phyloP scores from a whole-genome alignment of 2,113 vertebrate species.

The Hippolais icterina region DNA sequence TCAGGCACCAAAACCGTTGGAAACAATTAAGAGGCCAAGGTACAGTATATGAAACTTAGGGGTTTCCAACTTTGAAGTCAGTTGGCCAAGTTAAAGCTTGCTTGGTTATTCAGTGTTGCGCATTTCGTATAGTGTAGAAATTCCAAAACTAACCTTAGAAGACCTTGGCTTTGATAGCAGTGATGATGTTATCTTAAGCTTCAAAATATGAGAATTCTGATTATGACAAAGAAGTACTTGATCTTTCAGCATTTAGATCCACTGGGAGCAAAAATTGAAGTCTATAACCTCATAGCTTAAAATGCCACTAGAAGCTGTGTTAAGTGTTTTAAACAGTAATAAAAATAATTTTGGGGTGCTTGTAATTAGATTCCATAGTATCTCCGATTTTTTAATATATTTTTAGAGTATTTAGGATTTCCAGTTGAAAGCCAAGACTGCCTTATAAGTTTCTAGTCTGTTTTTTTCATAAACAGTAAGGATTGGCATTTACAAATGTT shows the following conservation, averaged over 20 bases:
- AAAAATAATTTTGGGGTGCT: neutral
- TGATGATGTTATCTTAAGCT: neutral
- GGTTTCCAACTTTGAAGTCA: neutral
- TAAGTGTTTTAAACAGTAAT: neutral
- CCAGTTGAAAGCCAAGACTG: neutral
- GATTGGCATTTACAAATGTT: neutral
- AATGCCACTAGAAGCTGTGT: neutral
- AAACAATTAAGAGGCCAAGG: constrained; percentile 91
- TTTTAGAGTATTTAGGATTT: neutral
- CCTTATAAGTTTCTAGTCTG: neutral
- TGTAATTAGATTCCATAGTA: neutral
- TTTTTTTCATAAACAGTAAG: neutral
- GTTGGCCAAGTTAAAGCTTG: neutral
- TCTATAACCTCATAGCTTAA: neutral
- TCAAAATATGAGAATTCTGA: neutral
- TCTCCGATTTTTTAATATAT: neutral
- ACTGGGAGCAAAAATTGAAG: neutral
- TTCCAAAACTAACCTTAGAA: neutral
- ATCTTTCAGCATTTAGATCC: neutral
- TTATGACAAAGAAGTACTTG: neutral
- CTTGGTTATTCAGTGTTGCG: neutral
- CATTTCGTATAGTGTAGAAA: neutral
- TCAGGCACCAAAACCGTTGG: constrained; percentile 90
- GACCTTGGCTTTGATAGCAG: neutral
- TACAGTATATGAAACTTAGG: constrained; percentile 24